Evolutionary conservation across 2,888 invertebrate species (phyloP).

Genomic region (Tinea pellionella): DNA sequence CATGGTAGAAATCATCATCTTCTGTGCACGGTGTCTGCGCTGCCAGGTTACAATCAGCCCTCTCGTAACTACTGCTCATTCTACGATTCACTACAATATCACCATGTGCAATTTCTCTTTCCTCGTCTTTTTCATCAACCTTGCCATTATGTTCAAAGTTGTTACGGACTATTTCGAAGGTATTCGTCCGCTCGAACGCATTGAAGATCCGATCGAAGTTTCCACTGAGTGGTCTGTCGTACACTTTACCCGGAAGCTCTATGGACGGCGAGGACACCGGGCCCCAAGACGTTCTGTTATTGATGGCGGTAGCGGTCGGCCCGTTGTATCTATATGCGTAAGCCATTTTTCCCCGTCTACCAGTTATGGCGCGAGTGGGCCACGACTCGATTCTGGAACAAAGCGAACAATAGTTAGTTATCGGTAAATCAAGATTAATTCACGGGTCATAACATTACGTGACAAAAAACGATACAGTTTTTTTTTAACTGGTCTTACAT

Average conservation of each 20-base stretch:
- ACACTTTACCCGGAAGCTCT: conserved; percentile 34
- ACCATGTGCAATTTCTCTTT: conserved; percentile 45
- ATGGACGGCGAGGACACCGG: conserved; percentile 64
- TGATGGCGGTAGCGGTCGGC: conserved; percentile 44
- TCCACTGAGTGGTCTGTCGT: conserved; percentile 54
- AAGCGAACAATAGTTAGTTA: conserved; percentile 16
- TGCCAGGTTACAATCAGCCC: conserved; percentile 63
- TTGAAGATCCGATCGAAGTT: conserved; percentile 64
- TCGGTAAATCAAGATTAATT: conserved; percentile 13
- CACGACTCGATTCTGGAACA: conserved; percentile 27
- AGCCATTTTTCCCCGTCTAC: conserved; percentile 33
- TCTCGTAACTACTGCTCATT: conserved; percentile 57
- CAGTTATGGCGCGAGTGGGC: conserved; percentile 21
- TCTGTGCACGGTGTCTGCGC: conserved; percentile 64
- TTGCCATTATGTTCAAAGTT: conserved; percentile 26
- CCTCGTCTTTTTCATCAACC: conserved; percentile 31
- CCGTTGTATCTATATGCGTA: conserved; percentile 48
- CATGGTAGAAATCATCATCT: conserved; percentile 77
- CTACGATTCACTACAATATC: conserved; percentile 57
- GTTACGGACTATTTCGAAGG: conserved; percentile 51
- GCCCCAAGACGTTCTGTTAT: conserved; percentile 70
- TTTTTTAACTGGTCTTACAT: neutral
- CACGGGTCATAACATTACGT: conserved; percentile 13
- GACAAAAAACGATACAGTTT: conserved; percentile 12
- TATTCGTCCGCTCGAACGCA: conserved; percentile 60